Evolutionary conservation across 2,888 invertebrate genomes (phyloP).

Genomic region (Lasioglossum morio): DNA sequence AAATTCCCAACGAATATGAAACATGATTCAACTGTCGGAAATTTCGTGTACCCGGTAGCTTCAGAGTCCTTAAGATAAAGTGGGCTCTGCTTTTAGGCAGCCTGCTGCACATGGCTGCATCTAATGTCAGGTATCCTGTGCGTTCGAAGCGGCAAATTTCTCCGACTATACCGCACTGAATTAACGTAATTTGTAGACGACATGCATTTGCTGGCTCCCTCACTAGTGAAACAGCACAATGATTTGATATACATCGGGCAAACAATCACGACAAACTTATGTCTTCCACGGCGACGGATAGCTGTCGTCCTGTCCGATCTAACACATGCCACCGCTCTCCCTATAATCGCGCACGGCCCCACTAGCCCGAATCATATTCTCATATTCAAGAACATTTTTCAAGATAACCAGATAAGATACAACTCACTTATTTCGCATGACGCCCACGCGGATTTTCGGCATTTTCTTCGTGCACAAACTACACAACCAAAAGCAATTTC

Average conservation of each 20-base stretch:
- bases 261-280: slow-evolving; percentile 33
- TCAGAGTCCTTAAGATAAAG: background rate
- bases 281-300: slow-evolving; percentile 27
- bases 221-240: background rate
- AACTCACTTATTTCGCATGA: slow-evolving; percentile 36
- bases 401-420: slow-evolving; percentile 69
- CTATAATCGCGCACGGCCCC: slow-evolving; percentile 11
- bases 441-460: background rate
- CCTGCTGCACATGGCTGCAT: too few species aligned
- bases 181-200: slow-evolving; percentile 38
- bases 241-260: slow-evolving; percentile 45
- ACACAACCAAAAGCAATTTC: background rate
- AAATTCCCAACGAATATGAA: background rate
- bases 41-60: background rate
- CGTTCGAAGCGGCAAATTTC: slow-evolving; percentile 23
- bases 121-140: background rate
- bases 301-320: slow-evolving; percentile 42
- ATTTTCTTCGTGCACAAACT: background rate
- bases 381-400: slow-evolving; percentile 54
- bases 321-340: background rate
- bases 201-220: slow-evolving; percentile 8
- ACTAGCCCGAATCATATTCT: slow-evolving; percentile 27
- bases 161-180: slow-evolving; percentile 26
- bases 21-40: background rate
- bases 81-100: background rate